Conservation (phyloP, 2,113 vertebrate genomes). For the Hirundichthys speculiger region DNA sequence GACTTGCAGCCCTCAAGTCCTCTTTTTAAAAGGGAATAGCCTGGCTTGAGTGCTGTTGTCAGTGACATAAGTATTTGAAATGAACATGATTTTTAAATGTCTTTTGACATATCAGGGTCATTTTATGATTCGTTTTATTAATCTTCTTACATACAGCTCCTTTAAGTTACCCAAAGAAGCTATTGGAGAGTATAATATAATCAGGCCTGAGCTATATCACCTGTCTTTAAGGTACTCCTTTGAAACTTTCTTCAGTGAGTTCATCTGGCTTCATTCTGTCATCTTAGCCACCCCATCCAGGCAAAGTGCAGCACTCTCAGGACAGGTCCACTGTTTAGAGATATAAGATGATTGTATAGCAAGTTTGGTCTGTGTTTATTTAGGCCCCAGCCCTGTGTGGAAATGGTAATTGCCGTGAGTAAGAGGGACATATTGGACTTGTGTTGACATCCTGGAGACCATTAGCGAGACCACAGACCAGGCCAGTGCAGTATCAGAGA, state of each 20-base stretch:
- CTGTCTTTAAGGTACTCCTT: constrained; percentile 40
- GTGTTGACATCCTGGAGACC: constrained; percentile 64
- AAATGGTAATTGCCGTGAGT: constrained; percentile 70
- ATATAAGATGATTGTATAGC: constrained; percentile 70
- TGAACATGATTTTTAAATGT: no score
- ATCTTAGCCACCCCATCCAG: constrained; percentile 53
- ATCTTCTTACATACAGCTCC: no score
- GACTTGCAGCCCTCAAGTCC: no score
- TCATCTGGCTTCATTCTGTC: constrained; percentile 74
- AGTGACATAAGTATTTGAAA: no score
- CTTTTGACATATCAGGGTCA: no score
- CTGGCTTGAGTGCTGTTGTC: no score
- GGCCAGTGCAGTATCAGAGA: constrained; percentile 35
- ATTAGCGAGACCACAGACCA: constrained; percentile 56
- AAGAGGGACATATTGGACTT: constrained; percentile 53
- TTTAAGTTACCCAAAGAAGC: background rate
- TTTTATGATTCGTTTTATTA: no score
- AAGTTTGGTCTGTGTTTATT: constrained; percentile 70
- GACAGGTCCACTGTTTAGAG: constrained; percentile 67
- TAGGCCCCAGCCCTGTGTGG: constrained; percentile 56
- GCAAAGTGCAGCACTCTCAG: constrained; percentile 45
- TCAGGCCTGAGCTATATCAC: constrained; percentile 22
- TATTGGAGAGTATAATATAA: background rate
- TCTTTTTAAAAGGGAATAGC: no score
- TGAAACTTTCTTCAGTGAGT: constrained; percentile 53